Evolutionary conservation across 2,113 vertebrate genomes (phyloP), one percentile per base, ranked within the genome.

Genomic region (Kryptolebias marmoratus): DNA sequence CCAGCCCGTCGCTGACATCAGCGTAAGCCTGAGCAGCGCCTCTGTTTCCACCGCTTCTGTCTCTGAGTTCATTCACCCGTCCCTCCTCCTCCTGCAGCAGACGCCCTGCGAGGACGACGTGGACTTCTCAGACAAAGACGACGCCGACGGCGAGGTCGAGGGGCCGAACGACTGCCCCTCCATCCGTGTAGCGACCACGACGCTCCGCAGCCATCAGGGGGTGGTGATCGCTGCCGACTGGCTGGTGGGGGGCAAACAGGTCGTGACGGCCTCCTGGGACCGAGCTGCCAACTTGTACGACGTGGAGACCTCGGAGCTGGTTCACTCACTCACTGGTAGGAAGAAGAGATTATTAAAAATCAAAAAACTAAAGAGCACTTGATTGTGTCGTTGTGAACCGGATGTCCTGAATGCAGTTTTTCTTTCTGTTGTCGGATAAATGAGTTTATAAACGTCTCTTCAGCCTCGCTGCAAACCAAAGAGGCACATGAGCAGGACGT

Each of bases 171-270:
- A 99, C 80, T 97, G 96, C 53, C 97, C 97, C 2, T 95, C 95
- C 8, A 82, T 98, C 77, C 94, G 97, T 13, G 80, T 89, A 7
- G 93, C 97, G 0, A 82, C 93, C 77, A 96, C 95, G 0, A 95
- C 95, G 2, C 94, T 99, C 7, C 98, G 97, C 92, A 98, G 97
- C 91, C 97, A 98, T 53, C 97, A 98, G 87, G 97, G 97, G 0
- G 97, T 98, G 72, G 97, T 99, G 64, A 99, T 98, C 73, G 97
- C 97, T 11, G 97, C 97, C 0, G 97, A 99, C 80, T 98, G 97
- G 97, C 93, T 98, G 70, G 97, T 98, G 50, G 97, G 97, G 3
- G 97, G 97, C 6, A 97, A 96, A 85, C 97, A 99, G 91, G 96
- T 92, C 5, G 97, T 99, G 80, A 98, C 97, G 0, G 97, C 97